Evolutionary conservation across 2,113 vertebrate species (phyloP), one percentile per base, ranked within the genome.

Genomic region (Tringa solitaria): DNA sequence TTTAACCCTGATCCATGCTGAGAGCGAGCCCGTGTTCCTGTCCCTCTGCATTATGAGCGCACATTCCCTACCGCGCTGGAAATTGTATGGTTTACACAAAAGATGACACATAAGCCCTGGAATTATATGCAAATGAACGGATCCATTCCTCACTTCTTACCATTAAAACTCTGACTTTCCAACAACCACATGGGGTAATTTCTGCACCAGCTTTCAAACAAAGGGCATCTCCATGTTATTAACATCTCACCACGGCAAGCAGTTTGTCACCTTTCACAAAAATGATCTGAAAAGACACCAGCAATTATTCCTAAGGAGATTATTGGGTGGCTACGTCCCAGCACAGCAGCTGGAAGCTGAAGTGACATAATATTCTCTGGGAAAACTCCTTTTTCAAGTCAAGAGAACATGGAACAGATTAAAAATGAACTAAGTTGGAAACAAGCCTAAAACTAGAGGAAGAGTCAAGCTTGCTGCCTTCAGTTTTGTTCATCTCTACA

Each of bases 221-320:
- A 94, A 96, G 94, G 98, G 91, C 95, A 95, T 80, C 79, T 90
- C 95, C 92, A 70, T 97, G 94, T 97, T 98, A 98, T 98, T 98
- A 98, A 96, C 93, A 86, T 97, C 97, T 98, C 98, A 94, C 97
- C 97, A 73, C 12, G 67, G 95, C n/a, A 24, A 96, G 94, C 96
- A 94, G 96, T 96, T 95, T 98, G 97, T 98, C 98, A 97, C 96
- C 97, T 96, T 95, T 97, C 94, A 97, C 95, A 97, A 89, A 97
- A 97, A 97, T 92, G 84, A 98, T 96, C 91, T 96, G 97, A 97
- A 98, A 97, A 98, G 97, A 98, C 97, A 98, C 98, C 94, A 94
- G 98, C 97, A 98, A 98, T 98, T 98, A 98, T 96, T 84, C 92
- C 95, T 95, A 95, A 67, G 45, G 95, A 97, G 96, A 98, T 98